Evolutionary conservation across 2,888 invertebrate species (phyloP), one percentile per base, ranked within the genome.

Genomic region (Archips crataeganus): DNA sequence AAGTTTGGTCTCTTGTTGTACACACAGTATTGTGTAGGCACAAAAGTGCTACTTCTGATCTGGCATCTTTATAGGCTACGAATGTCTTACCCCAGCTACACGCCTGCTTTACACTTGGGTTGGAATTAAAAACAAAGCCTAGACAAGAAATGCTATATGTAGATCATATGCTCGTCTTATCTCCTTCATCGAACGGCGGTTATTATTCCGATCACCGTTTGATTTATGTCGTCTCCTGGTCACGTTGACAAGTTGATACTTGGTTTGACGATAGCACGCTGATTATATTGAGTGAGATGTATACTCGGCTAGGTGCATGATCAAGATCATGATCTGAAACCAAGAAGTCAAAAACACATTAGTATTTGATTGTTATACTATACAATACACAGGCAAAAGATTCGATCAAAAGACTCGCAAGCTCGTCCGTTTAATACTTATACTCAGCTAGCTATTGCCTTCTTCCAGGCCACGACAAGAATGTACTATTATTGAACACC

Each of bases 141-240:
- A 32, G 10, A 3, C 32, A 32, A 57, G 57, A 10, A 57, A 57
- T 11, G 79, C 71, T 61, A 67, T 63, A 57, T 67, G 62, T 68
- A 68, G 78, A 75, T 79, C 69, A 71, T 45, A 77, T 78, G 81
- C 77, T 79, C 73, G 76, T 76, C 78, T 84, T 89, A 91, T 89
- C 90, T 78, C 71, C 90, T 77, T 80, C 82, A 90, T 89, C 89
- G 77, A 78, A 78, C 76, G 89, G 87, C 90, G 88, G 81, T 85
- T 82, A 88, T 90, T 90, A 89, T 90, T 85, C 84, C 79, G 83
- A 85, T 86, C 89, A 86, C 85, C 86, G 83, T 70, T 67, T 15
- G 65, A 69, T 47, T 61, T 42, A 57, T 57, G 36, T 51, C 32
- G 42, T 62, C 62, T 63, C 62, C 72, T 49, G 23, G 9, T 54